A percentile compares a stretch with the other conserved stretches of the same genome.
phyloP scores from a whole-genome alignment of 2,888 invertebrate genomes.

The Ornithoptera priamus region DNA sequence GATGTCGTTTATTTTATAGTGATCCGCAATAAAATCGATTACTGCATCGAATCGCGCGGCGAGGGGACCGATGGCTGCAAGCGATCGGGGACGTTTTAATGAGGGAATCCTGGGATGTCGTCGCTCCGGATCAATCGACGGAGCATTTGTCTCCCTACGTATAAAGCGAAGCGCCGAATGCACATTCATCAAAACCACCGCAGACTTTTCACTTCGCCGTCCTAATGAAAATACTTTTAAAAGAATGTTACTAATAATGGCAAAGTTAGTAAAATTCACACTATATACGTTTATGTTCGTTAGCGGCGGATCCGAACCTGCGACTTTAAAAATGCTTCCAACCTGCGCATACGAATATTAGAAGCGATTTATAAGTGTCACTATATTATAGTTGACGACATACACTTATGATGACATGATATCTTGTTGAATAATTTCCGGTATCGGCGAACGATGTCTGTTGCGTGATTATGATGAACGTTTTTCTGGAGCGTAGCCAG shows the following conservation, averaged over 20 bases:
- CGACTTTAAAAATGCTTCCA: no score
- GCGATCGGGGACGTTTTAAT: slow-evolving; percentile 64
- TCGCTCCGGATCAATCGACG: slow-evolving; percentile 48
- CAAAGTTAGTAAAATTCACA: neutral
- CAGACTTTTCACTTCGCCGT: slow-evolving; percentile 53
- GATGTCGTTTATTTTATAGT: slow-evolving; percentile 60
- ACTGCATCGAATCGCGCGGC: slow-evolving; percentile 52
- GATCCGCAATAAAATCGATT: slow-evolving; percentile 70
- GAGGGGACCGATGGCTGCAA: slow-evolving; percentile 44
- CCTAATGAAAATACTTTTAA: slow-evolving; percentile 37
- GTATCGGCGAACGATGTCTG: slow-evolving; percentile 57
- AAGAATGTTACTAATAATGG: neutral
- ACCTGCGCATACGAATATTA: no score
- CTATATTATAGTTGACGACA: no score
- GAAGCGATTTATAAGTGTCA: no score
- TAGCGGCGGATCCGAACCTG: no score
- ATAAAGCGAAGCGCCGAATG: slow-evolving; percentile 68
- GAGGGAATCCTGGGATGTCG: slow-evolving; percentile 68
- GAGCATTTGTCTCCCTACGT: slow-evolving; percentile 66
- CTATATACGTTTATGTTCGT: neutral
- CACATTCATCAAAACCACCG: slow-evolving; percentile 66
- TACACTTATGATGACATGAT: slow-evolving; percentile 31
- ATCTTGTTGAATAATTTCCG: slow-evolving; percentile 44
- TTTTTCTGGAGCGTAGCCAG: slow-evolving; percentile 61
- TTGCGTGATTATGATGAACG: slow-evolving; percentile 62